These are phyloP conservation scores for Cloeon dipterum DNA, from an alignment of 2,888 invertebrate genomes.

Conservation along the genomic window DNA sequence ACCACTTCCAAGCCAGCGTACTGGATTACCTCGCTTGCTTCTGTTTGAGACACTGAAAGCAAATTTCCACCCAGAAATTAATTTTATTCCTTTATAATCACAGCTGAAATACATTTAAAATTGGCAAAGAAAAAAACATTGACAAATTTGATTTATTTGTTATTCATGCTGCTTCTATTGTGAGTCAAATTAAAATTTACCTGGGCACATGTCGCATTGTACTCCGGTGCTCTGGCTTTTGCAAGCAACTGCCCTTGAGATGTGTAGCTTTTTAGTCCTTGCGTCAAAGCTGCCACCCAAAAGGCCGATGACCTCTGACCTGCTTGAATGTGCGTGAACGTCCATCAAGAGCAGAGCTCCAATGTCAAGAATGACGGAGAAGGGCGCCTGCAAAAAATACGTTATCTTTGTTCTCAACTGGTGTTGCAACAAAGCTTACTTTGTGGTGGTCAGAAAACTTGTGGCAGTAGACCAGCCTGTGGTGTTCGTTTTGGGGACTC, in stretches of 20 bases:
- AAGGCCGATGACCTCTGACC: conserved; percentile 52
- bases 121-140: conserved; percentile 1
- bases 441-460: conserved; percentile 29
- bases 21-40: conserved; percentile 31
- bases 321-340: conserved; percentile 41
- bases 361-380: conserved; percentile 28
- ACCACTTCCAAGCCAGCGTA: conserved; percentile 24
- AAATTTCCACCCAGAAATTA: conserved; percentile 4
- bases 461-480: conserved; percentile 34
- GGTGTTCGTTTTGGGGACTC: conserved; percentile 11
- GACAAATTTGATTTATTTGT: not conserved
- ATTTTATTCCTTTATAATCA: too few relatives aligned
- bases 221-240: conserved; percentile 36
- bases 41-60: conserved; percentile 30
- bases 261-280: conserved; percentile 17
- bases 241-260: conserved; percentile 34
- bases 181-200: conserved; percentile 14
- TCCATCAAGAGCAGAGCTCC: conserved; percentile 40
- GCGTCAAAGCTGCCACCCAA: conserved; percentile 29
- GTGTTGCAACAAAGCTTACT: conserved; percentile 18
- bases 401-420: conserved; percentile 3
- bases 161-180: not conserved
- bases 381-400: conserved; percentile 30
- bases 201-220: conserved; percentile 60
- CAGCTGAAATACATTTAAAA: not conserved